Percentiles rank a stretch among this genome's conserved stretches.
These are phyloP conservation scores for Rhinoderma darwinii DNA, from an alignment of 2,113 vertebrate species.

Conservation along the genomic window DNA sequence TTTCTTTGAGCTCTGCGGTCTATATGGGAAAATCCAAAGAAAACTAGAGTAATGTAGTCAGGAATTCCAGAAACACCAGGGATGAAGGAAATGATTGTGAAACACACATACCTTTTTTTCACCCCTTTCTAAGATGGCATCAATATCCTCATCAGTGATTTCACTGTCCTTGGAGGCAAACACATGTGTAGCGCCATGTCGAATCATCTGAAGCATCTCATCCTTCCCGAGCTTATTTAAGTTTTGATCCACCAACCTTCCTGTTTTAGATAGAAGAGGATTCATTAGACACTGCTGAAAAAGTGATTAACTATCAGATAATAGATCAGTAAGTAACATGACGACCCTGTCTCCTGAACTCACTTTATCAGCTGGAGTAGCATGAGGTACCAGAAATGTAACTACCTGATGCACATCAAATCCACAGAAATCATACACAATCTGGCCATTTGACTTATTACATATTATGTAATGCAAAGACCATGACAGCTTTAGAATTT, in stretches of 20 bases:
- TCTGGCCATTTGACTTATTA: no score
- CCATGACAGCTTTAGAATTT: no score
- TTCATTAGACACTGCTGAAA: not conserved
- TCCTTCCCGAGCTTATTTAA: conserved; percentile 97
- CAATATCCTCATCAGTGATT: conserved; percentile 96
- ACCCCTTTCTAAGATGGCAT: conserved; percentile 93
- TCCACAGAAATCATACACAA: no score
- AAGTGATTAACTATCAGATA: no score
- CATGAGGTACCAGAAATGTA: no score
- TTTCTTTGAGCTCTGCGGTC: conserved; percentile 97
- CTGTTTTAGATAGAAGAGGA: conserved; percentile 65
- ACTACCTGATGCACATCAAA: no score
- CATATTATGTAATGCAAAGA: no score
- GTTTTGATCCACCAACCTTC: conserved; percentile 94
- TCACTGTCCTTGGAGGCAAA: conserved; percentile 98
- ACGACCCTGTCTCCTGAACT: no score
- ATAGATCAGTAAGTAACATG: not conserved
- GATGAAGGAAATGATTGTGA: not conserved
- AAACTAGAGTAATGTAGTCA: not conserved
- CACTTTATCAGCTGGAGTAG: no score
- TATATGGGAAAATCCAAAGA: conserved; percentile 63
- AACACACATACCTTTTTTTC: conserved; percentile 86
- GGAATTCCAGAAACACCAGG: not conserved
- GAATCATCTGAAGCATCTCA: conserved; percentile 98
- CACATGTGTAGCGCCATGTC: conserved; percentile 95